Evolutionary conservation across 2,113 vertebrate species (phyloP).

Genomic region (Cyphomyrus discorhynchus): DNA sequence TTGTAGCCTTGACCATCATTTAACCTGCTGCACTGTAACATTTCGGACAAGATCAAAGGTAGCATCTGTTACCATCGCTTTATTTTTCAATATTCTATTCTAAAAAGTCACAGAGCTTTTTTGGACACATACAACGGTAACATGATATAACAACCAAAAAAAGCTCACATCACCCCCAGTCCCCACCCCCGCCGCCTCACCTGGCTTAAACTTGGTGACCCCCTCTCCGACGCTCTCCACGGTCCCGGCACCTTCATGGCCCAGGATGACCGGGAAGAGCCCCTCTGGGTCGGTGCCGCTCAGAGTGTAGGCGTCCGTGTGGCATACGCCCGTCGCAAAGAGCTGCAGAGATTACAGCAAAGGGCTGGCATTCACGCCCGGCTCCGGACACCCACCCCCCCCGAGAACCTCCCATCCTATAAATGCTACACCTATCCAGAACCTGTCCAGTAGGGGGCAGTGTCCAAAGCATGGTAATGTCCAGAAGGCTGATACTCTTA

Average conservation of each 20-base stretch:
- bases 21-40: not conserved
- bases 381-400: not conserved
- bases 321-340: constrained; percentile 76
- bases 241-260: constrained; percentile 74
- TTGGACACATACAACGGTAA: not conserved
- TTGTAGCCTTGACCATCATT: not conserved
- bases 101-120: not conserved
- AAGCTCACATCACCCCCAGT: no score
- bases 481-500: not conserved
- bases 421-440: not conserved
- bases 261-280: constrained; percentile 73
- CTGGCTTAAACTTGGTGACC: constrained; percentile 83
- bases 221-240: constrained; percentile 85
- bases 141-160: not conserved
- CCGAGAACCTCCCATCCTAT: not conserved
- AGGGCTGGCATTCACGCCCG: not conserved
- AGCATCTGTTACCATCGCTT: not conserved
- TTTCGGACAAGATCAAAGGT: not conserved
- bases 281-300: constrained; percentile 56
- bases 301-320: constrained; percentile 73
- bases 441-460: not conserved
- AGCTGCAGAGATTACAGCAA: constrained; percentile 37
- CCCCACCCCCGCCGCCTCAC: constrained; percentile 42
- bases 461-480: not conserved
- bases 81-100: not conserved